These are phyloP conservation scores for Tetramorium parvispinum DNA, from an alignment of 1,140 invertebrate species.

Conservation along the genomic window DNA sequence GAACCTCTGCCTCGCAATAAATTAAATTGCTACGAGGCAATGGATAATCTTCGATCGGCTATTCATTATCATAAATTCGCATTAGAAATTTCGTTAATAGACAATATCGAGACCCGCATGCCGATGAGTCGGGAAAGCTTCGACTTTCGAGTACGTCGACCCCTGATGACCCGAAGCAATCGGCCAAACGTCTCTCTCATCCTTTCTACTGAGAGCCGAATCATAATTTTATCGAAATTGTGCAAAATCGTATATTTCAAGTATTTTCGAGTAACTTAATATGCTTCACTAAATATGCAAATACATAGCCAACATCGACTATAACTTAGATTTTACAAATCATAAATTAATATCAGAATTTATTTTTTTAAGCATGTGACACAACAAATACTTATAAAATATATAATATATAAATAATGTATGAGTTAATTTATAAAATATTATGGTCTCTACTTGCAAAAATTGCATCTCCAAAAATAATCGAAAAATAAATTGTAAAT, in stretches of 20 bases:
- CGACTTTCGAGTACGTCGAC: slow-evolving; percentile 84
- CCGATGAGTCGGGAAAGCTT: slow-evolving; percentile 80
- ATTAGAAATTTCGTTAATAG: slow-evolving; percentile 83
- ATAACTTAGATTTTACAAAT: background rate
- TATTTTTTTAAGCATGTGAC: background rate
- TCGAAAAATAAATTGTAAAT: background rate
- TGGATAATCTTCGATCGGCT: slow-evolving; percentile 29
- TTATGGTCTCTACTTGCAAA: background rate
- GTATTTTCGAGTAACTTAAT: background rate
- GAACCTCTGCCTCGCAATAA: slow-evolving; percentile 24
- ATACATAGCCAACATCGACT: background rate
- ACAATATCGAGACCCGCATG: slow-evolving; percentile 79
- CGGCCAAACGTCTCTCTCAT: slow-evolving; percentile 51
- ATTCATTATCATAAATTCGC: slow-evolving; percentile 80
- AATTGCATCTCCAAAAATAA: background rate
- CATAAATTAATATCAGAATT: background rate
- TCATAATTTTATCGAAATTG: slow-evolving; percentile 38
- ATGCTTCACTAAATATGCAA: background rate
- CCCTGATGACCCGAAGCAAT: slow-evolving; percentile 58
- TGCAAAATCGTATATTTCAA: background rate
- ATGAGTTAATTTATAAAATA: background rate
- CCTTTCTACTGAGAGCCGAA: slow-evolving; percentile 56
- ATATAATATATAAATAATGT: background rate
- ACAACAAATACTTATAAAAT: background rate
- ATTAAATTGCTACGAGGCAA: slow-evolving; percentile 14